These are phyloP conservation scores for Dipodomys merriami DNA, from an alignment of 2,113 vertebrate genomes.

Conservation along the genomic window DNA sequence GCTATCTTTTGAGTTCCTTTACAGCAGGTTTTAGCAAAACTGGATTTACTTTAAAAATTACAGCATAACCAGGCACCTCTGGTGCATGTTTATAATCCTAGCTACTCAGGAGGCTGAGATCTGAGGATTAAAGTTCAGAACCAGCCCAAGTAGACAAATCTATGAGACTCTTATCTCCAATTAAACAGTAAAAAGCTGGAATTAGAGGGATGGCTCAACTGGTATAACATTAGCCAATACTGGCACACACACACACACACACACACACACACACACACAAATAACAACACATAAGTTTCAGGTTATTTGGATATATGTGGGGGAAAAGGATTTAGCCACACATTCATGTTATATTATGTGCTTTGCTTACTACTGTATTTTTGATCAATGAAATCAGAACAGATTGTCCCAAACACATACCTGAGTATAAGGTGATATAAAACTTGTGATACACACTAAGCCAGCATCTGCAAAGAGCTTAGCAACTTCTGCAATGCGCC, in stretches of 20 bases:
- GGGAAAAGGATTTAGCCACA: neutral
- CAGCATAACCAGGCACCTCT: neutral
- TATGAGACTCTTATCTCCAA: too few relatives aligned
- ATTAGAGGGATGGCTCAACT: too few relatives aligned
- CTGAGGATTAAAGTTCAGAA: too few relatives aligned
- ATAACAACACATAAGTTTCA: neutral
- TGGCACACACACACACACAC: too few relatives aligned
- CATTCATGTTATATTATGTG: neutral
- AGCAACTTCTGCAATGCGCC: slow-evolving; percentile 97
- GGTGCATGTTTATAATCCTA: too few relatives aligned
- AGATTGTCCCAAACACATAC: slow-evolving; percentile 82
- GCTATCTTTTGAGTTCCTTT: neutral
- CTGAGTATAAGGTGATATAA: slow-evolving; percentile 97
- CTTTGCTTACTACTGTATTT: neutral
- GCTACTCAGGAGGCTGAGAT: too few relatives aligned
- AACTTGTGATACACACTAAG: slow-evolving; percentile 97
- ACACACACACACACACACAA: neutral
- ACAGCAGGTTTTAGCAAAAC: neutral
- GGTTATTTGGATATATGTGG: neutral
- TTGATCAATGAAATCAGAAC: neutral
- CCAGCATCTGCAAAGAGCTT: slow-evolving; percentile 98
- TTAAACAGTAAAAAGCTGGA: too few relatives aligned
- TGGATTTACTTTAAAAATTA: neutral
- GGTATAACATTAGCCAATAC: too few relatives aligned
- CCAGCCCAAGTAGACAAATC: too few relatives aligned